These are phyloP conservation scores for Scolopax bukidnonensis DNA, from an alignment of 2,797 vertebrate species.

Conservation along the genomic window DNA sequence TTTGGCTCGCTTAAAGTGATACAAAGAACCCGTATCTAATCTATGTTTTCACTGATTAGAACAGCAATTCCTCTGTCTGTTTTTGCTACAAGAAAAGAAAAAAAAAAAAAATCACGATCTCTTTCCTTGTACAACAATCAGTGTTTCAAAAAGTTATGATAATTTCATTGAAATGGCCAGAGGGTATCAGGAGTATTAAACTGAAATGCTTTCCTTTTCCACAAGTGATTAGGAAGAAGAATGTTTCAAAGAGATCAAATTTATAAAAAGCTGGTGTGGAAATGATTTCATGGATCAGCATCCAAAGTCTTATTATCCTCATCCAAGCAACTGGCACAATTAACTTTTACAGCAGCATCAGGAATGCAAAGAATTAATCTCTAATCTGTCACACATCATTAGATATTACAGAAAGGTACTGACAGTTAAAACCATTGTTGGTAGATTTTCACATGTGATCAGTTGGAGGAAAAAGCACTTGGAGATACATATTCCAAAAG, in stretches of 20 bases:
- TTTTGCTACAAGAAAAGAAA: neutral
- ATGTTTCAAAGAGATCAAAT: neutral
- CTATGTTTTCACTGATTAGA: neutral
- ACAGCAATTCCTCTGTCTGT: neutral
- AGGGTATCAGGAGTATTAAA: neutral
- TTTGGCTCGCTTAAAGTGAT: neutral
- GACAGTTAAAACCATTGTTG: neutral
- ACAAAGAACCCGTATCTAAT: neutral
- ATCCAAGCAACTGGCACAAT: neutral
- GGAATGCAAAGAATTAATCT: neutral
- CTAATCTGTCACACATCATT: neutral
- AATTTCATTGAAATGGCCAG: neutral
- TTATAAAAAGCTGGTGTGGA: neutral
- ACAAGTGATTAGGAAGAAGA: neutral
- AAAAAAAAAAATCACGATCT: neutral
- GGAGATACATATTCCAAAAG: neutral
- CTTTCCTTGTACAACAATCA: neutral
- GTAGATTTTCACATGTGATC: neutral
- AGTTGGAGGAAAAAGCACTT: neutral
- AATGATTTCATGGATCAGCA: constrained; percentile 1
- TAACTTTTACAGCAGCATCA: neutral
- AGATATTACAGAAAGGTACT: neutral
- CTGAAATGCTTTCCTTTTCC: neutral
- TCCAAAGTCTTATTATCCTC: neutral
- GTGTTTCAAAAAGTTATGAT: neutral